Evolutionary conservation across 2,888 invertebrate genomes (phyloP).

Genomic region (Ochlodes sylvanus): DNA sequence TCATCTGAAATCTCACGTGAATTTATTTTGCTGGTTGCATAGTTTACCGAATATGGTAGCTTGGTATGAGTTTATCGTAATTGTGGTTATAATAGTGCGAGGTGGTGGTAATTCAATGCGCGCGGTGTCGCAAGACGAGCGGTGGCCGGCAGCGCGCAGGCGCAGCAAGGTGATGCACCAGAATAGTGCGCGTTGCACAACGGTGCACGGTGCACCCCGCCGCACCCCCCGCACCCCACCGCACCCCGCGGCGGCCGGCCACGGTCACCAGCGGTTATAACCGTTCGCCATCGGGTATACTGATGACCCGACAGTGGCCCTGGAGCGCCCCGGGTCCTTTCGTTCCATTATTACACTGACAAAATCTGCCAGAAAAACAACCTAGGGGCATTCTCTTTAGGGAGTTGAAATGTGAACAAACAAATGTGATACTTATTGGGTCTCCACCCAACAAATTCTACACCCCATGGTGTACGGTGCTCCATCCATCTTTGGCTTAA

Average conservation of each 20-base stretch:
- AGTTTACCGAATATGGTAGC: background rate
- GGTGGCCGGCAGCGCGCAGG: slow-evolving; percentile 45
- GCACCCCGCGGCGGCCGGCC: slow-evolving; percentile 25
- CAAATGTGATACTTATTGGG: too few relatives aligned
- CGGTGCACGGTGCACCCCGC: slow-evolving; percentile 27
- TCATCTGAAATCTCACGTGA: too few relatives aligned
- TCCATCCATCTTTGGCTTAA: too few relatives aligned
- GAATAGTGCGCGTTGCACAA: slow-evolving; percentile 62
- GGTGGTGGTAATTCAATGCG: slow-evolving; percentile 30
- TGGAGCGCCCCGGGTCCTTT: background rate
- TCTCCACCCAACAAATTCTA: too few relatives aligned
- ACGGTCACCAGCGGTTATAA: slow-evolving; percentile 38
- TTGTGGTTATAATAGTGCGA: background rate
- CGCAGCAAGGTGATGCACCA: slow-evolving; percentile 56
- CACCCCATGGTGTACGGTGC: too few relatives aligned
- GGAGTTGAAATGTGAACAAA: too few relatives aligned
- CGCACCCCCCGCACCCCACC: slow-evolving; percentile 14
- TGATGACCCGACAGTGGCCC: background rate
- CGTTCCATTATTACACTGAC: background rate
- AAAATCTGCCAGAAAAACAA: too few relatives aligned
- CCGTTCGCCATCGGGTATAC: slow-evolving; percentile 12
- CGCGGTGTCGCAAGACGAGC: slow-evolving; percentile 34
- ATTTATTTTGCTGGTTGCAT: too few relatives aligned
- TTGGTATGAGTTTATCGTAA: background rate
- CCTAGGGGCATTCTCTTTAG: too few relatives aligned